Evolutionary conservation across 2,888 invertebrate genomes (phyloP).

Genomic region (Boloria euphrosyne): DNA sequence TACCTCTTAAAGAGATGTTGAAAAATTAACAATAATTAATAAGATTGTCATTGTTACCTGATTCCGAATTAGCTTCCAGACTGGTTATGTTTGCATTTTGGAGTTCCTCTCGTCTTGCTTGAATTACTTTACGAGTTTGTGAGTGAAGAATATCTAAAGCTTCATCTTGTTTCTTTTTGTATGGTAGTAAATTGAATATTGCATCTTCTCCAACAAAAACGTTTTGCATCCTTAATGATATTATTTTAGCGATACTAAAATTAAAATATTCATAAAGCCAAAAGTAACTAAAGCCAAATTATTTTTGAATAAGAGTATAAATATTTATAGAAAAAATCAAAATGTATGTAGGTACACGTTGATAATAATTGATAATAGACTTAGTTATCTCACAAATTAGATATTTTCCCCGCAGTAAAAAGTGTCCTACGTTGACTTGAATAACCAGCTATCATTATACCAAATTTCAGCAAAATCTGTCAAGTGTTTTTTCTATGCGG

Average conservation of each 20-base stretch:
- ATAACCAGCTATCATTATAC: too few relatives aligned
- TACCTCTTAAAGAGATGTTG: too few relatives aligned
- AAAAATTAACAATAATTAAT: not conserved
- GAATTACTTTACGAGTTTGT: slow-evolving; percentile 72
- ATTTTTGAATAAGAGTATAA: not conserved
- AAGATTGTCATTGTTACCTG: slow-evolving; percentile 50
- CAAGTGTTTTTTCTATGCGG: too few relatives aligned
- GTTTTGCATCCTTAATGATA: slow-evolving; percentile 61
- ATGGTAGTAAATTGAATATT: slow-evolving; percentile 75
- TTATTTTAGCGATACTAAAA: slow-evolving; percentile 42
- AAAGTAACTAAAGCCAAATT: not conserved
- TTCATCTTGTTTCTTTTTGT: slow-evolving; percentile 81
- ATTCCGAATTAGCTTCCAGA: slow-evolving; percentile 48
- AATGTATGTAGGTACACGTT: too few relatives aligned
- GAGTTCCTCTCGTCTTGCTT: slow-evolving; percentile 61
- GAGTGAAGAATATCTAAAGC: slow-evolving; percentile 70
- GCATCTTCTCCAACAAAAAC: slow-evolving; percentile 56
- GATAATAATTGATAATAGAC: too few relatives aligned
- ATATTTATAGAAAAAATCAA: too few relatives aligned
- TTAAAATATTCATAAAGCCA: not conserved
- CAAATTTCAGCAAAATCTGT: too few relatives aligned
- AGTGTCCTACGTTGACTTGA: too few relatives aligned
- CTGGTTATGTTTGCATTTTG: slow-evolving; percentile 51
- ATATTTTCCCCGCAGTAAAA: too few relatives aligned
- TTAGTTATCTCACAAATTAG: not conserved